Percentiles rank a stretch among this genome's conserved stretches.
Evolutionary conservation across 2,113 vertebrate genomes (phyloP).

Genomic region (Aegypius monachus): DNA sequence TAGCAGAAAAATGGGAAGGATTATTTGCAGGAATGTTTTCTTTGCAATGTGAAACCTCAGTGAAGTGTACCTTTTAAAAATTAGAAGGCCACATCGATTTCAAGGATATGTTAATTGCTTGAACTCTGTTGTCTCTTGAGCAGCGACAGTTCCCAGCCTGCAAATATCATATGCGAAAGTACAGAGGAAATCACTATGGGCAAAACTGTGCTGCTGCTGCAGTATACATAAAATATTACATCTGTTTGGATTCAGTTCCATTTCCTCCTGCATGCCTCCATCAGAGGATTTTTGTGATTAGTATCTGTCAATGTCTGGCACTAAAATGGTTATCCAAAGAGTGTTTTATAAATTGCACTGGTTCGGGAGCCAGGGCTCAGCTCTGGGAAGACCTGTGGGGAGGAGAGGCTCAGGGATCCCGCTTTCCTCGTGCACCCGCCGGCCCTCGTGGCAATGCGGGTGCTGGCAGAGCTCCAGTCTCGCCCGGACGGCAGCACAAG

Average conservation of each 20-base stretch:
- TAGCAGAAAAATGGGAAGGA: neutral
- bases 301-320: neutral
- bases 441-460: neutral
- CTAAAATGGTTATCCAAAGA: neutral
- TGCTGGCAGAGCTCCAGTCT: neutral
- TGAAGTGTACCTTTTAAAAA: neutral
- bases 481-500: neutral
- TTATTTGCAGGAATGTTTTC: neutral
- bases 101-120: neutral
- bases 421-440: fast-evolving
- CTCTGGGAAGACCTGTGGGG: neutral
- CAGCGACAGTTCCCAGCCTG: neutral
- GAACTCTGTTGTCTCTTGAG: neutral
- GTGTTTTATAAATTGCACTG: neutral
- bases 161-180: neutral
- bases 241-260: neutral
- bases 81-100: neutral
- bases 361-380: neutral
- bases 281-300: neutral
- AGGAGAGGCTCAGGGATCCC: neutral
- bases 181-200: neutral
- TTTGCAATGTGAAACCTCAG: neutral
- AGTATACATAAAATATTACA: neutral
- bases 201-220: neutral
- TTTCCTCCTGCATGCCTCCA: neutral